phyloP scores from a whole-genome alignment of 2,888 invertebrate genomes.

The Drosophila subsilvestris region DNA sequence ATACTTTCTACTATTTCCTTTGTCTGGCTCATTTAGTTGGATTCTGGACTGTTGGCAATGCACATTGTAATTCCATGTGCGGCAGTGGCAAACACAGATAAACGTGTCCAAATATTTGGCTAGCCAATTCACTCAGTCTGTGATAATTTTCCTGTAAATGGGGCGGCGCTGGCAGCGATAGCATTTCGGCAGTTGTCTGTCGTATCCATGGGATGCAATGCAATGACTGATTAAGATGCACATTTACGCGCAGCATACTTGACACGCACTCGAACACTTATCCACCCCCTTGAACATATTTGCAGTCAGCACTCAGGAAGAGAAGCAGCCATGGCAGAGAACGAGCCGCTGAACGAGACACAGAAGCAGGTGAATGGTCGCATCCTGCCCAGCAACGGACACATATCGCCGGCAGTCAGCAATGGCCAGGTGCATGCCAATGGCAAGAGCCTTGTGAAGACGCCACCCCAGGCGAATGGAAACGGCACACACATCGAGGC shows the following conservation, averaged over 20 bases:
- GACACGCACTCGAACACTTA: constrained; percentile 3
- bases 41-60: constrained; percentile 9
- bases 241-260: not conserved
- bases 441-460: constrained; percentile 41
- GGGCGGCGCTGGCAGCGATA: constrained; percentile 7
- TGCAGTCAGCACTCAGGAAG: constrained; percentile 20
- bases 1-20: constrained; percentile 5
- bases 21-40: constrained; percentile 14
- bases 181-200: constrained; percentile 31
- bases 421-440: constrained; percentile 47
- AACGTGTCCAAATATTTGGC: constrained; percentile 42
- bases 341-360: constrained; percentile 74
- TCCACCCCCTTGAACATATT: constrained; percentile 9
- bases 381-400: constrained; percentile 68
- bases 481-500: constrained; percentile 74
- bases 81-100: constrained; percentile 38
- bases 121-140: constrained; percentile 39
- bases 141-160: constrained; percentile 30
- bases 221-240: constrained; percentile 34
- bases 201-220: constrained; percentile 31
- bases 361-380: constrained; percentile 65
- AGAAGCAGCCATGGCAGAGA: constrained; percentile 71
- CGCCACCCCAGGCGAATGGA: constrained; percentile 39
- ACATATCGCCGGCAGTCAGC: constrained; percentile 27
- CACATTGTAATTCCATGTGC: constrained; percentile 25